These are phyloP conservation scores for Orchestes rusci DNA, from an alignment of 2,888 invertebrate species.

Conservation along the genomic window DNA sequence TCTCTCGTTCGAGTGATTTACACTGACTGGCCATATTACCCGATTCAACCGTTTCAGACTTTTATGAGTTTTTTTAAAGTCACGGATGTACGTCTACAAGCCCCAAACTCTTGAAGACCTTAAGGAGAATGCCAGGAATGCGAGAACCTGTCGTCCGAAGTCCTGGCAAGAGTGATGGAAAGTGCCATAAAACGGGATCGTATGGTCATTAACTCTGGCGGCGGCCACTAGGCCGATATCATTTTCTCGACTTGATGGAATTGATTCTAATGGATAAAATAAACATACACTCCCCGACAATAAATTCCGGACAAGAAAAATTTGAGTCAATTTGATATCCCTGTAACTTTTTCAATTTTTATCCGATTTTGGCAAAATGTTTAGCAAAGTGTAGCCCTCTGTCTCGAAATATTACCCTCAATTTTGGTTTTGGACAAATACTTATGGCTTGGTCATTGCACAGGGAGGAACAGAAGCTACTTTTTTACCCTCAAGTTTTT, in stretches of 20 bases:
- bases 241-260: slow-evolving; percentile 2
- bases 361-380: no score
- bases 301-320: no score
- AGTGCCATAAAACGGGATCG: not conserved
- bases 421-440: no score
- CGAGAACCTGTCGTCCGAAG: slow-evolving; percentile 1
- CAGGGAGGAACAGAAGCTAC: no score
- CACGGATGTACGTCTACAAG: not conserved
- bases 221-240: not conserved
- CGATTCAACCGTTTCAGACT: slow-evolving; percentile 3
- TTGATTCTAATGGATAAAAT: not conserved
- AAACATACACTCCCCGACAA: no score
- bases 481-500: no score
- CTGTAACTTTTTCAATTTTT: no score
- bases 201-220: slow-evolving; percentile 2
- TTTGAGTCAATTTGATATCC: no score
- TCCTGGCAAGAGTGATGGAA: slow-evolving; percentile 1
- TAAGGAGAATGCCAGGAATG: slow-evolving; percentile 1
- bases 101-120: not conserved
- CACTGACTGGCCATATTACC: slow-evolving; percentile 1
- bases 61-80: not conserved
- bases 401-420: no score
- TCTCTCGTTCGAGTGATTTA: not conserved
- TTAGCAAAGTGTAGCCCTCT: no score
- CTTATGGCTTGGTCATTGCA: no score